A percentile compares a stretch with the other conserved stretches of the same genome.
Evolutionary conservation across 2,797 vertebrate genomes (phyloP).

Genomic region (Mustela erminea): DNA sequence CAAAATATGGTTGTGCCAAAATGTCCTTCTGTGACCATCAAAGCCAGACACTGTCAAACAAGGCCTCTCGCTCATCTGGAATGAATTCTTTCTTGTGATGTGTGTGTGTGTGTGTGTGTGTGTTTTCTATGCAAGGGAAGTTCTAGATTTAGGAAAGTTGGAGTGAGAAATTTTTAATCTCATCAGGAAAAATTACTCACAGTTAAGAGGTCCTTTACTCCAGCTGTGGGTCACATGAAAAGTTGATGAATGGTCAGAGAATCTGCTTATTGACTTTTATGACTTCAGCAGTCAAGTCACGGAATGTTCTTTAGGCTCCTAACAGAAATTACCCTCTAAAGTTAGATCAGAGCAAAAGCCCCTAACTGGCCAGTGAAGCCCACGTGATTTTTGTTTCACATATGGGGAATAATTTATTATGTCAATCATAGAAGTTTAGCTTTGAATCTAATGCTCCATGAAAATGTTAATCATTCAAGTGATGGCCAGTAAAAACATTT

Average conservation of each 20-base stretch:
- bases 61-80: not conserved
- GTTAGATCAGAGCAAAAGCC: not conserved
- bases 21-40: not conserved
- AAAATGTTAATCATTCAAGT: slow-evolving; percentile 14
- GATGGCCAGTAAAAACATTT: not conserved
- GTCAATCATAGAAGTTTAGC: not conserved
- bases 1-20: not conserved
- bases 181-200: slow-evolving; percentile 57
- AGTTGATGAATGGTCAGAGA: not conserved
- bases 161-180: slow-evolving; percentile 56
- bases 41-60: not conserved
- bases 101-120: not conserved
- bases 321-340: not conserved
- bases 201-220: slow-evolving; percentile 25
- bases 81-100: not conserved
- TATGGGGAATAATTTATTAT: slow-evolving; percentile 7
- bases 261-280: slow-evolving; percentile 17
- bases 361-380: not conserved
- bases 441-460: not conserved
- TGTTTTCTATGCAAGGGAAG: slow-evolving; percentile 51
- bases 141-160: slow-evolving; percentile 54
- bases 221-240: slow-evolving; percentile 45
- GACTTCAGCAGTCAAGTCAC: not conserved
- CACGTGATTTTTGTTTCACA: not conserved
- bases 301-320: not conserved